Base-by-base conservation (phyloP, 2,113 vertebrate genomes). In the Aspiorhynchus laticeps region DNA sequence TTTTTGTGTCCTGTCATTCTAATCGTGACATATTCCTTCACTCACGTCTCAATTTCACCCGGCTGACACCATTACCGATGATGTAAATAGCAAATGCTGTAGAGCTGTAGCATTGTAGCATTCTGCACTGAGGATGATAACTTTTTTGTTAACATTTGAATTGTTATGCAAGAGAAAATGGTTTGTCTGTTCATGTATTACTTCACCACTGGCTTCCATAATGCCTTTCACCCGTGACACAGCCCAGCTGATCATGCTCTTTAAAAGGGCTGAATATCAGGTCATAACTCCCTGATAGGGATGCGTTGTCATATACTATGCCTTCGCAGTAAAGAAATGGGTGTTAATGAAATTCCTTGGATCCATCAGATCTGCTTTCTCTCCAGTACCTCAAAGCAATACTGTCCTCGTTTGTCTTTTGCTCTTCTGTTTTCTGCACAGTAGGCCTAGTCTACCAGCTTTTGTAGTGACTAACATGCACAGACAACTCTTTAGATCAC, bases 41-140 rank as follows among this genome's bases (percentile, higher is more conserved):
- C 33, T 74, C 26, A 28, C 12, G 2, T 38, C 48, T 7, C 11
- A 6, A n/a, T 71, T 82, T 69, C 26, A 46, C 74, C 21, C 78
- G 59, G 36, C 61, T 80, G 63, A 76, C 75, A 82, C 77, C 51
- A 56, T 80, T 59, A 59, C 14, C 56, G 33, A 84, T 81, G 56
- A 88, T 93, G 91, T 93, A 91, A 91, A 93, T 90, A 92, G 76
- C 56, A 90, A 81, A 80, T 86, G 87, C 88, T 91, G 75, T 86
- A 84, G 88, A 87, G 83, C 86, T 88, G 84, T 87, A 84, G 86
- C 21, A 71, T 84, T 91, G 91, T 90, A 91, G 91, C 90, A 90
- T 88, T 89, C 86, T 90, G 88, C 51, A 14, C 71, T 75, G 86
- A 87, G 85, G 85, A 83, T 48, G 28, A 56, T 36, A 46, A 14